These are phyloP conservation scores for Datnioides undecimradiatus DNA, from an alignment of 2,113 vertebrate species.

Conservation along the genomic window DNA sequence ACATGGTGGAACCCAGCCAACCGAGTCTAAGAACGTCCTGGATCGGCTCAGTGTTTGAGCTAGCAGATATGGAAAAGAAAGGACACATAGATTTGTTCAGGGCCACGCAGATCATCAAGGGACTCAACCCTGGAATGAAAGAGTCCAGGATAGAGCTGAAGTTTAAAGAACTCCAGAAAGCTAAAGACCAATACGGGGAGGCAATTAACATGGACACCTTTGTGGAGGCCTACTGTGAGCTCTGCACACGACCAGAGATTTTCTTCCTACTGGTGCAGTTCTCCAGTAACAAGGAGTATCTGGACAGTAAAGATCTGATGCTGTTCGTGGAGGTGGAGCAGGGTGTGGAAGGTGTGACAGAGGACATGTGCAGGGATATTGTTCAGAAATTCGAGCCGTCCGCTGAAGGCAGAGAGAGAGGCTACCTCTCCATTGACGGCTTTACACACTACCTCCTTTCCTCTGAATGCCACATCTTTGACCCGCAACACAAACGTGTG, in stretches of 20 bases:
- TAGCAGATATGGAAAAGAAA: conserved; percentile 87
- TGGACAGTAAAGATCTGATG: conserved; percentile 92
- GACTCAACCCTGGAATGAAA: conserved; percentile 93
- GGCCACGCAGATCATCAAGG: conserved; percentile 91
- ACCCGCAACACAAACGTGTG: conserved; percentile 91
- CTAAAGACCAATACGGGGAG: conserved; percentile 83
- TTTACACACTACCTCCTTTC: conserved; percentile 95
- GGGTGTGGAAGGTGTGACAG: conserved; percentile 90
- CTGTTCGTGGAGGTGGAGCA: conserved; percentile 93
- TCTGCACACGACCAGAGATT: conserved; percentile 93
- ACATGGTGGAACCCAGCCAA: conserved; percentile 84
- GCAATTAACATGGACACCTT: conserved; percentile 89
- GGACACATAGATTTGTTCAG: conserved; percentile 88
- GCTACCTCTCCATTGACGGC: conserved; percentile 91
- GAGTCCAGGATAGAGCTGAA: conserved; percentile 90
- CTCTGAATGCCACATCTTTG: conserved; percentile 92
- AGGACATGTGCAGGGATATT: conserved; percentile 91
- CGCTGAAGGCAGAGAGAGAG: conserved; percentile 88
- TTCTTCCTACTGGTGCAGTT: conserved; percentile 94
- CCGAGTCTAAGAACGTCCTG: conserved; percentile 90
- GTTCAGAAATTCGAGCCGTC: conserved; percentile 91
- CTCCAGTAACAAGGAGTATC: conserved; percentile 95
- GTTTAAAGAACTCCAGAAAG: conserved; percentile 94
- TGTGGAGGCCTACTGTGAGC: conserved; percentile 90
- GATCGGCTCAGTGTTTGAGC: conserved; percentile 91